A percentile compares a stretch with the other conserved stretches of the same genome.
phyloP scores from a whole-genome alignment of 2,888 invertebrate genomes.

The Poecilus cupreus region DNA sequence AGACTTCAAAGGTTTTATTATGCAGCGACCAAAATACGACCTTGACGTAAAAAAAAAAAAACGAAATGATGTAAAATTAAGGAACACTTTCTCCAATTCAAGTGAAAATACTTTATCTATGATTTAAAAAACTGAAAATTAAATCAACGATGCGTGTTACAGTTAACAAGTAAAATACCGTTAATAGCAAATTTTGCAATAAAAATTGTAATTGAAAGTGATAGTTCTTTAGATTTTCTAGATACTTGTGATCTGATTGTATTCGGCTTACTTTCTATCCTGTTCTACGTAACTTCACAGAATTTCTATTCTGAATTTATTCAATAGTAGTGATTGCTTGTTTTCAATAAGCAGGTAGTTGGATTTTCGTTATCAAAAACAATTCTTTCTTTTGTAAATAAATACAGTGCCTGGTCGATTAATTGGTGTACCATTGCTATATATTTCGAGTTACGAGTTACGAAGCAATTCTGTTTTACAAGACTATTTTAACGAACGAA shows the following conservation, averaged over 20 bases:
- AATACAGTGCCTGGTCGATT: too few species aligned
- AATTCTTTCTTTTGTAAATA: too few species aligned
- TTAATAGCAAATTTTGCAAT: not conserved
- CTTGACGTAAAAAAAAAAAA: not conserved
- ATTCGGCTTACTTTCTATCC: not conserved
- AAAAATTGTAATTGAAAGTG: conserved; percentile 16
- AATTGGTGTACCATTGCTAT: too few species aligned
- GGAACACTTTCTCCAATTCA: conserved; percentile 7
- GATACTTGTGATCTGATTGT: conserved; percentile 1
- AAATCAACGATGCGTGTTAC: not conserved
- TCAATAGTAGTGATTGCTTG: not conserved
- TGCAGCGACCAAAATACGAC: not conserved
- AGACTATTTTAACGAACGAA: too few species aligned
- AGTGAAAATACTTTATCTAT: not conserved
- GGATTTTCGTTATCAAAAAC: too few species aligned
- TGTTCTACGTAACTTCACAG: not conserved
- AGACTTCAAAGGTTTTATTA: not conserved
- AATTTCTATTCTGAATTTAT: not conserved
- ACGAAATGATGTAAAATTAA: not conserved
- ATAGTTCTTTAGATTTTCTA: not conserved
- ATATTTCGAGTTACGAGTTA: too few species aligned
- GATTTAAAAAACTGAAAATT: not conserved
- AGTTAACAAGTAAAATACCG: not conserved
- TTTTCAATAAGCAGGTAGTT: not conserved
- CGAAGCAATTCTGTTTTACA: too few species aligned